phyloP scores from a whole-genome alignment of 2,888 invertebrate genomes.

The Chymomyza procnemis region DNA sequence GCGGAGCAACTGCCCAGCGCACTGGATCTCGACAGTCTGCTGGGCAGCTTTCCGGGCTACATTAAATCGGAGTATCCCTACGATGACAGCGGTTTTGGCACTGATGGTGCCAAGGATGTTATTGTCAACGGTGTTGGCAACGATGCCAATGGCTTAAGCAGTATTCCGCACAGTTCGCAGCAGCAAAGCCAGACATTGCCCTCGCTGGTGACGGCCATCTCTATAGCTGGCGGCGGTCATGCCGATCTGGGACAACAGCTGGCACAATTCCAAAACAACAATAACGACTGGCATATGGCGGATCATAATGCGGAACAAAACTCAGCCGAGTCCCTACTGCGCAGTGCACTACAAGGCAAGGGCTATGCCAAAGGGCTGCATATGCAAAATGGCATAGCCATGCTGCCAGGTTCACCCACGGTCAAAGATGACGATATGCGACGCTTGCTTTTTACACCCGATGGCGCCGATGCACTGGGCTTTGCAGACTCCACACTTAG shows the following conservation, averaged over 20 bases:
- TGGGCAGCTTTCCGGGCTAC: slow-evolving; percentile 85
- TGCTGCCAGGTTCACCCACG: slow-evolving; percentile 76
- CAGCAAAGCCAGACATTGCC: slow-evolving; percentile 65
- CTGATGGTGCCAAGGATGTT: slow-evolving; percentile 80
- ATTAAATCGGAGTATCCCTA: slow-evolving; percentile 88
- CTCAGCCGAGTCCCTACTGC: slow-evolving; percentile 85
- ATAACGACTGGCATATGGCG: slow-evolving; percentile 90
- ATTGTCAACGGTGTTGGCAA: slow-evolving; percentile 44
- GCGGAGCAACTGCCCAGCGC: slow-evolving; percentile 80
- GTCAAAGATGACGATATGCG: slow-evolving; percentile 82
- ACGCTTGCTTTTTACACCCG: slow-evolving; percentile 80
- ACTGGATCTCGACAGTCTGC: slow-evolving; percentile 88
- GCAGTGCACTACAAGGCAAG: slow-evolving; percentile 91
- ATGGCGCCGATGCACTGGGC: slow-evolving; percentile 77
- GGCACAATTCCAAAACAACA: slow-evolving; percentile 83
- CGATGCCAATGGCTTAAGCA: slow-evolving; percentile 55
- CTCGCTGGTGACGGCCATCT: slow-evolving; percentile 73
- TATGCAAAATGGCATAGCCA: slow-evolving; percentile 76
- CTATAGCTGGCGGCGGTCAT: slow-evolving; percentile 54
- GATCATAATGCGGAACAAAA: slow-evolving; percentile 84
- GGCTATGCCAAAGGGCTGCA: slow-evolving; percentile 79
- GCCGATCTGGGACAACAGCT: slow-evolving; percentile 78
- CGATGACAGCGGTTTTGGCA: slow-evolving; percentile 87
- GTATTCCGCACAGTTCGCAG: slow-evolving; percentile 61
- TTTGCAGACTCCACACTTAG: slow-evolving; percentile 77